Conservation (phyloP, 1,140 invertebrate species). For the Forficula auricularia region DNA sequence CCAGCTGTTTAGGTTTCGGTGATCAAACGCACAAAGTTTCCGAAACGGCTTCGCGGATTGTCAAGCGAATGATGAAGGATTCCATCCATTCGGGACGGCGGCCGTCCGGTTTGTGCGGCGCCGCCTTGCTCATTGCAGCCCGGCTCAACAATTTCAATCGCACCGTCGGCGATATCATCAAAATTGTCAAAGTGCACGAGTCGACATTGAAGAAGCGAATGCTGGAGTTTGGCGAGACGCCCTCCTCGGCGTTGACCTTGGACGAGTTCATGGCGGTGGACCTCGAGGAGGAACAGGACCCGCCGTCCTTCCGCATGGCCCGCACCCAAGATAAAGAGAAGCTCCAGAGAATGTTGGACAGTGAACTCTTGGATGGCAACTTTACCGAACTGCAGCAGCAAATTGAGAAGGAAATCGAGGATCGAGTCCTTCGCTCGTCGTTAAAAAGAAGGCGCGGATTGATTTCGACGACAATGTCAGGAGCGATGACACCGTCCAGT, state of each 20-base stretch:
- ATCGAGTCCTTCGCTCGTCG: constrained; percentile 14
- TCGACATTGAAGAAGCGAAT: constrained; percentile 80
- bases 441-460: constrained; percentile 3
- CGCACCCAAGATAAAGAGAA: constrained; percentile 70
- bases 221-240: constrained; percentile 89
- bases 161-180: constrained; percentile 73
- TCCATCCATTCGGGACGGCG: constrained; percentile 89
- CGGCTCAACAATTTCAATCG: constrained; percentile 82
- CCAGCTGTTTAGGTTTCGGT: constrained; percentile 82
- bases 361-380: background rate
- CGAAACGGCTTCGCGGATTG: constrained; percentile 82
- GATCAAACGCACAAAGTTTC: constrained; percentile 83
- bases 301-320: constrained; percentile 81
- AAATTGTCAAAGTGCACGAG: constrained; percentile 91
- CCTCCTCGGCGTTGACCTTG: constrained; percentile 71
- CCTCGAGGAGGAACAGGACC: constrained; percentile 90
- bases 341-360: constrained; percentile 41
- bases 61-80: constrained; percentile 95
- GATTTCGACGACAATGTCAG: background rate
- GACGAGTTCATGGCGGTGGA: constrained; percentile 97
- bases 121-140: constrained; percentile 83
- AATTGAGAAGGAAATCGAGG: constrained; percentile 56
- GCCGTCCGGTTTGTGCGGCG: constrained; percentile 91
- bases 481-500: constrained; percentile 8
- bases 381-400: constrained; percentile 37